Percentiles rank a stretch among this genome's conserved stretches.
phyloP scores from a whole-genome alignment of 1,140 invertebrate species.

The Cydia fagiglandana region DNA sequence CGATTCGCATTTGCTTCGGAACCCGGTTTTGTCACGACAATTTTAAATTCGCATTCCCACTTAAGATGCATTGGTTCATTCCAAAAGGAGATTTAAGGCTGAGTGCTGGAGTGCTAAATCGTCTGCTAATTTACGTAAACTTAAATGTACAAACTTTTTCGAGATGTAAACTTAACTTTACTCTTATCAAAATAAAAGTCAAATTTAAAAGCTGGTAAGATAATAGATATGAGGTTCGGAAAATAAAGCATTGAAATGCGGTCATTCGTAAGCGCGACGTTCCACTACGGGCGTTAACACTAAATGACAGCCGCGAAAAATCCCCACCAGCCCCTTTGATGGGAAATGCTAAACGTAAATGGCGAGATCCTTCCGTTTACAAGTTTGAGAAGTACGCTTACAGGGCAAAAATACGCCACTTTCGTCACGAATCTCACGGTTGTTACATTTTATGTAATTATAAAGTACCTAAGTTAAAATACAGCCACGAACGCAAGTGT shows the following conservation, averaged over 20 bases:
- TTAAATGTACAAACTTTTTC: not conserved
- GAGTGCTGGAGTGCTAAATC: constrained; percentile 51
- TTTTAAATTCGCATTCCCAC: constrained; percentile 65
- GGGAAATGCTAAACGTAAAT: constrained; percentile 67
- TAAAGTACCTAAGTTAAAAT: not conserved
- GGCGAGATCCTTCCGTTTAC: constrained; percentile 46
- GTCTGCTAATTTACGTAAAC: not conserved
- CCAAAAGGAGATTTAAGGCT: constrained; percentile 69
- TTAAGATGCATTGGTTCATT: constrained; percentile 77
- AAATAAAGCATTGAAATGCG: constrained; percentile 46
- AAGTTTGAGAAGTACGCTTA: constrained; percentile 41
- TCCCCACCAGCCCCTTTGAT: constrained; percentile 61
- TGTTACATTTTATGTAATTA: not conserved
- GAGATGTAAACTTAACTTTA: not conserved
- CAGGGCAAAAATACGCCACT: constrained; percentile 8
- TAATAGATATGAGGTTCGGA: not conserved
- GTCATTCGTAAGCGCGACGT: constrained; percentile 71
- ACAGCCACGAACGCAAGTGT: no score
- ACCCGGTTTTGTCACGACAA: constrained; percentile 38
- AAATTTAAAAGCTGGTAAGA: not conserved
- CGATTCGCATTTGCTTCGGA: constrained; percentile 6
- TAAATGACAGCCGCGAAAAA: constrained; percentile 76
- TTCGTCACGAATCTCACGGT: constrained; percentile 26
- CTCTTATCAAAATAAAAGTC: not conserved
- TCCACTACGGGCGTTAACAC: constrained; percentile 72